Base-by-base conservation (phyloP, 37 sponge, comb jelly and placozoan genomes). In the Ephydatia muelleri region DNA sequence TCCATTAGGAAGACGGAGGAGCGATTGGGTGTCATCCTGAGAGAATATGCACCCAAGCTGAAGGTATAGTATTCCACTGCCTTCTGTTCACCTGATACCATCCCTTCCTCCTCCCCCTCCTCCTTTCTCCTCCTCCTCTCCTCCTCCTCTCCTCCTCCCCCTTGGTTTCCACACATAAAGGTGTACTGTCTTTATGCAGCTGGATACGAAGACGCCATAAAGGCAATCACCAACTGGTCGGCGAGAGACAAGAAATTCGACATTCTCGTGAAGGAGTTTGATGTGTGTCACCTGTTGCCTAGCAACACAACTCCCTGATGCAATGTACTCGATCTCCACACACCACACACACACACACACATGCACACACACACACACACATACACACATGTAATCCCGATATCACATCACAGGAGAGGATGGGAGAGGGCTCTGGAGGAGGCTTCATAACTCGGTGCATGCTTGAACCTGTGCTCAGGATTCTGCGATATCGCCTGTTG, bases 401-500 rank as follows among this genome's bases (percentile, higher is more conserved):
- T n/a, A n/a, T n/a, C n/a, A n/a, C n/a, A n/a, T n/a, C n/a, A n/a
- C n/a, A n/a, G n/a, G n/a, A n/a, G n/a, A n/a, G n/a, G n/a, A n/a
- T n/a, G n/a, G n/a, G n/a, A n/a, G n/a, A n/a, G n/a, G n/a, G n/a
- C n/a, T n/a, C n/a, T n/a, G n/a, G n/a, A n/a, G n/a, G n/a, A n/a
- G 37, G n/a, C n/a, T n/a, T n/a, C n/a, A 77, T 96, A 29, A 81
- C 94, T 31, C 79, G 83, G 35, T 88, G 85, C 89, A 91, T 96
- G 96, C 67, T 96, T 84, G 96, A 91, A 73, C 92, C 94, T 25
- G 88, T 96, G 6, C 96, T 93, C 80, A 84, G 96, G 30, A 96
- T 96, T 1, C 96, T 93, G 28, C 72, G 96, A 38, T 96, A 96
- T 78, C 65, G 83, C 26, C 92, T 96, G 31, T 87, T 96, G 28